A percentile compares a stretch with the other conserved stretches of the same genome.
Evolutionary conservation across 2,113 vertebrate species (phyloP).

Genomic region (Serinus canaria): DNA sequence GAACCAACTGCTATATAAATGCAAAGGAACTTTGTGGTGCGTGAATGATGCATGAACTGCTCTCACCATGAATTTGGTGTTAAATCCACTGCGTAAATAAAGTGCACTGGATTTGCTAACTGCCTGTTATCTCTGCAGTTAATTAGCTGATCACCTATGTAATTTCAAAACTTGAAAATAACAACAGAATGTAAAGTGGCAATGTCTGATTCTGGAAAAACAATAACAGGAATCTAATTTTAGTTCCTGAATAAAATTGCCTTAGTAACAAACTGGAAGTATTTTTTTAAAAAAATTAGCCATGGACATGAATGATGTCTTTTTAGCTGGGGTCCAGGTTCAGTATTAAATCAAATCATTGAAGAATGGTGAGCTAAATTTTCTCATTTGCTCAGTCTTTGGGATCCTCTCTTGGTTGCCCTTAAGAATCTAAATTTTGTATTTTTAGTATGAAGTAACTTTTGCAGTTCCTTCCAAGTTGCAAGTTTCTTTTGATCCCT

Average conservation of each 20-base stretch:
- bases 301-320: accelerated
- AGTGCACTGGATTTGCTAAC: neutral
- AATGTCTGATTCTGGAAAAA: neutral
- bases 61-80: neutral
- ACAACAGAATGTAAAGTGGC: neutral
- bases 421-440: neutral
- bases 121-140: neutral
- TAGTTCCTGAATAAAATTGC: neutral
- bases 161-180: neutral
- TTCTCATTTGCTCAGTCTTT: neutral
- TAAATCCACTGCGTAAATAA: neutral
- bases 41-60: neutral
- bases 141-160: neutral
- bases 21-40: neutral
- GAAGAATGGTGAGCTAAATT: neutral
- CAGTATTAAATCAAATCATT: neutral
- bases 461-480: neutral
- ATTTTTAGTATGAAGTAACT: neutral
- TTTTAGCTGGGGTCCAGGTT: neutral
- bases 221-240: neutral
- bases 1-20: neutral
- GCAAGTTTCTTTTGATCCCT: neutral
- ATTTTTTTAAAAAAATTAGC: neutral
- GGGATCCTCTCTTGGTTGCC: neutral
- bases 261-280: neutral